Percentiles rank a stretch among this genome's conserved stretches.
phyloP scores from a whole-genome alignment of 2,888 invertebrate genomes.

The Acanthosepion lycidas region DNA sequence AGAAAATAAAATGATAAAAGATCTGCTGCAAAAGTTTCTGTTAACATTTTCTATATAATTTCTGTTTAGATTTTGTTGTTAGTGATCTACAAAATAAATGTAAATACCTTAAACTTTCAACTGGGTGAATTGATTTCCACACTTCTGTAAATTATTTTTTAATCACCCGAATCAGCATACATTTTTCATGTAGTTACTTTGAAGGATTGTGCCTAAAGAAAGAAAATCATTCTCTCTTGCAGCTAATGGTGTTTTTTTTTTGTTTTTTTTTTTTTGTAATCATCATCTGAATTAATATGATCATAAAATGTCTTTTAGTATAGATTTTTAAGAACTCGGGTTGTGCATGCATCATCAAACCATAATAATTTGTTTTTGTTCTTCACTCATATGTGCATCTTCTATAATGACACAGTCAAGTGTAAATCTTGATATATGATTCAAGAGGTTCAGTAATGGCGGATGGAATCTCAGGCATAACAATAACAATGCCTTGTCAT shows the following conservation, averaged over 20 bases:
- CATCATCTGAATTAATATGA: neutral
- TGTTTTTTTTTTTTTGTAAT: neutral
- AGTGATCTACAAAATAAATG: neutral
- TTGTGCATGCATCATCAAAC: conserved; percentile 16
- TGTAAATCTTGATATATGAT: neutral
- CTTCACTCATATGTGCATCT: neutral
- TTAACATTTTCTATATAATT: neutral
- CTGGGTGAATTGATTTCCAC: neutral
- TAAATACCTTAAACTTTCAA: neutral
- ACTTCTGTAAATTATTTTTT: neutral
- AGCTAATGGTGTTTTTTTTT: neutral
- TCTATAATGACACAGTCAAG: neutral
- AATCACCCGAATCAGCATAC: neutral
- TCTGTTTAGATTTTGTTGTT: neutral
- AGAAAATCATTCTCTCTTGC: neutral
- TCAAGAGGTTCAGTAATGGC: neutral
- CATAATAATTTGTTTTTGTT: neutral
- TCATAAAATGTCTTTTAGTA: neutral
- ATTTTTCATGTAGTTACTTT: neutral
- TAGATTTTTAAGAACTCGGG: neutral
- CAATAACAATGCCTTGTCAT: neutral
- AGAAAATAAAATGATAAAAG: too few relatives aligned
- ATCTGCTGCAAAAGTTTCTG: too few relatives aligned
- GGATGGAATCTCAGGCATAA: neutral
- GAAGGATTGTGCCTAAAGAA: neutral